These are phyloP conservation scores for Dryocosmus kuriphilus DNA, from an alignment of 2,888 invertebrate species.

Conservation along the genomic window DNA sequence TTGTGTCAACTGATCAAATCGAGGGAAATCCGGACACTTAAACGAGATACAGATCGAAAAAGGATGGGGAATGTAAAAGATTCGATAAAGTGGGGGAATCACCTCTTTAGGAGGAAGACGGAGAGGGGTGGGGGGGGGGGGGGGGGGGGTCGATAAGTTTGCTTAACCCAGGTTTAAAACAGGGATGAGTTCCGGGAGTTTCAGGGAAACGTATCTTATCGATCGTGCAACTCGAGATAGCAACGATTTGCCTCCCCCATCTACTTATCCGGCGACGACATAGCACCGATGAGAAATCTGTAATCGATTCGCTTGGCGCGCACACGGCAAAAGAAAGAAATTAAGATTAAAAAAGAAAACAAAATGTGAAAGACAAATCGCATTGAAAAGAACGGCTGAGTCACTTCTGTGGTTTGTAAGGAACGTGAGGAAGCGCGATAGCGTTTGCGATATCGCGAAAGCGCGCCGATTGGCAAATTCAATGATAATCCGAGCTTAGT, in stretches of 20 bases:
- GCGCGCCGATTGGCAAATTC: constrained; percentile 30
- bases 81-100: background rate
- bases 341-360: background rate
- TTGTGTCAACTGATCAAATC: constrained; percentile 17
- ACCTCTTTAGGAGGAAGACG: background rate
- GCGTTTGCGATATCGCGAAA: constrained; percentile 34
- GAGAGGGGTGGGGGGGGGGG: no score
- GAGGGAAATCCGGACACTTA: background rate
- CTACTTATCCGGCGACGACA: background rate
- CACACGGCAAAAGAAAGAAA: background rate
- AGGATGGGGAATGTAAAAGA: background rate
- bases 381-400: constrained; percentile 26
- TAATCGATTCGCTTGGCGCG: constrained; percentile 21
- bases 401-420: constrained; percentile 12
- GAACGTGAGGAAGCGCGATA: constrained; percentile 29
- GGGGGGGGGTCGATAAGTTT: background rate
- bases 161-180: background rate
- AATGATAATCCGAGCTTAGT: constrained; percentile 20
- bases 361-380: background rate
- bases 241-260: background rate
- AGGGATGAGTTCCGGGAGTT: constrained; percentile 10
- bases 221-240: constrained; percentile 1
- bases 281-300: constrained; percentile 19
- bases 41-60: background rate
- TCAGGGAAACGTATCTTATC: constrained; percentile 22